phyloP scores from a whole-genome alignment of 1,140 invertebrate genomes.

The Drosophila nebulosa region DNA sequence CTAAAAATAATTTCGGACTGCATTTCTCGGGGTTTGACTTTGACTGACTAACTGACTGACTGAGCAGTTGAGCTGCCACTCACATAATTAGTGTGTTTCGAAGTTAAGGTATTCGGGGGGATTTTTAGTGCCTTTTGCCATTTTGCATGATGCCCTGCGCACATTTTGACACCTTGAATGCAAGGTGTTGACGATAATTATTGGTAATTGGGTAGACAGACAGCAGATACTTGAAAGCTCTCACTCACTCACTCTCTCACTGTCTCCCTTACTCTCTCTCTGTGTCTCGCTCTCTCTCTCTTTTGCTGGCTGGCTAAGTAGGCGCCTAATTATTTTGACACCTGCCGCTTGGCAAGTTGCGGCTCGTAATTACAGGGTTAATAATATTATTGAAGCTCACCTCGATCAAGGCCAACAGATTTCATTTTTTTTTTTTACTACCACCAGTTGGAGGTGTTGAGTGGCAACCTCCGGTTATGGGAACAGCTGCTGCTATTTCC shows the following conservation, averaged over 20 bases:
- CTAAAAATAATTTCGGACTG: slow-evolving; percentile 66
- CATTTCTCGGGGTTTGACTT: slow-evolving; percentile 69
- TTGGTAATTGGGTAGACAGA: slow-evolving; percentile 49
- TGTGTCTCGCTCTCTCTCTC: neutral
- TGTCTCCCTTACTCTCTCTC: neutral
- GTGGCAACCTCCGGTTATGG: slow-evolving; percentile 8
- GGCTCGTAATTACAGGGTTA: slow-evolving; percentile 67
- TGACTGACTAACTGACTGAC: slow-evolving; percentile 38
- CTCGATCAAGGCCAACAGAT: slow-evolving; percentile 63
- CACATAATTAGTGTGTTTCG: slow-evolving; percentile 61
- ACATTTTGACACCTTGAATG: slow-evolving; percentile 71
- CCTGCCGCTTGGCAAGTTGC: slow-evolving; percentile 48
- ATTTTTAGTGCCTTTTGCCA: slow-evolving; percentile 63
- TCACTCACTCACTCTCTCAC: neutral
- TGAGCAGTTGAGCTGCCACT: slow-evolving; percentile 42
- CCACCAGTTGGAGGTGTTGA: slow-evolving; percentile 16
- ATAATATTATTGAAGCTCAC: slow-evolving; percentile 48
- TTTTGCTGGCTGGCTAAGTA: slow-evolving; percentile 45
- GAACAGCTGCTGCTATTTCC: slow-evolving; percentile 28
- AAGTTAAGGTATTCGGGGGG: slow-evolving; percentile 18
- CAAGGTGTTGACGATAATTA: slow-evolving; percentile 79
- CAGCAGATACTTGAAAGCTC: slow-evolving; percentile 35
- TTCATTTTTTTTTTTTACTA: too few relatives aligned
- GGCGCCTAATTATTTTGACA: slow-evolving; percentile 79
- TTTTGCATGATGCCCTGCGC: slow-evolving; percentile 71